Conservation (phyloP, 1,140 invertebrate genomes). For the Pseudomyrmex cubaensis region DNA sequence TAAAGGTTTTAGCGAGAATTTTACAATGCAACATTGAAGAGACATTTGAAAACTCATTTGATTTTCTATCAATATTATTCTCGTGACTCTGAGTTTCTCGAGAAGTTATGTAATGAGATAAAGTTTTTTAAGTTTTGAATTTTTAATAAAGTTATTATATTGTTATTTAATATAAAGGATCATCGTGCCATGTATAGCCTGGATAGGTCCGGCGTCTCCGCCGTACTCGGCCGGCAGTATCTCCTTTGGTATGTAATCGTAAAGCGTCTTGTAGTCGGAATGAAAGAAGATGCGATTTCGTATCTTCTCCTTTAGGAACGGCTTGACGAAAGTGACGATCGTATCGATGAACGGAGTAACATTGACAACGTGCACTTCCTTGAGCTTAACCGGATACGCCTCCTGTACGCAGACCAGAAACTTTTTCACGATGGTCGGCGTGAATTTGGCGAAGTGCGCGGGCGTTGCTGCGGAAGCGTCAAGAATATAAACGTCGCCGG, state of each 20-base stretch:
- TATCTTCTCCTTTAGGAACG: conserved; percentile 94
- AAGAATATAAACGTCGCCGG: conserved; percentile 92
- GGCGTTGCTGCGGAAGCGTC: conserved; percentile 91
- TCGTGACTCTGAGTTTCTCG: too few relatives aligned
- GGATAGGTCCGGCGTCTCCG: conserved; percentile 89
- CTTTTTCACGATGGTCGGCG: conserved; percentile 91
- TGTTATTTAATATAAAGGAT: neutral
- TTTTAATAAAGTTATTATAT: neutral
- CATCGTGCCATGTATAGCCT: conserved; percentile 88
- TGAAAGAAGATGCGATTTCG: conserved; percentile 92
- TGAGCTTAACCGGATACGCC: conserved; percentile 94
- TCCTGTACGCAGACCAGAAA: conserved; percentile 94
- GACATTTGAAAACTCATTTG: too few relatives aligned
- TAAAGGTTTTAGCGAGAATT: too few relatives aligned
- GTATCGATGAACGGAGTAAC: conserved; percentile 92
- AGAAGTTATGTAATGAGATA: too few relatives aligned
- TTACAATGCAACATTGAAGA: too few relatives aligned
- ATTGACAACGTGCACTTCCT: conserved; percentile 94
- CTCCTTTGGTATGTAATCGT: conserved; percentile 91
- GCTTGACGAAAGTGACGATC: conserved; percentile 93
- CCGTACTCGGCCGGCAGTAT: conserved; percentile 93
- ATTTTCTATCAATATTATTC: too few relatives aligned
- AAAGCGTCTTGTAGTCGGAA: conserved; percentile 89
- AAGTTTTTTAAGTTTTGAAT: too few relatives aligned
- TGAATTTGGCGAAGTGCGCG: conserved; percentile 91